A percentile compares a stretch with the other conserved stretches of the same genome.
Evolutionary conservation across 2,797 vertebrate species (phyloP).

Genomic region (Argya squamiceps): DNA sequence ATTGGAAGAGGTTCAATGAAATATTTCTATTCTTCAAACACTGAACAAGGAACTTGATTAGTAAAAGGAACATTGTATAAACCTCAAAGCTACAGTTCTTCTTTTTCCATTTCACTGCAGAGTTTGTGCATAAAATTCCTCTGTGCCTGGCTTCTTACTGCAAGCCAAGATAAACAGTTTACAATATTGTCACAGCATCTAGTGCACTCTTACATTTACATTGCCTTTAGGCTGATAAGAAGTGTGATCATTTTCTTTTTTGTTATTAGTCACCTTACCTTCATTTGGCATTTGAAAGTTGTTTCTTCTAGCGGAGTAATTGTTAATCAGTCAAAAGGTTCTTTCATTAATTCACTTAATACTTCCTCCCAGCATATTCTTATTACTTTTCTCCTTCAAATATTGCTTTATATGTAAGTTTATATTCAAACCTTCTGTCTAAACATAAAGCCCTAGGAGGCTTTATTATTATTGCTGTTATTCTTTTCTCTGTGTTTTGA

Average conservation of each 20-base stretch:
- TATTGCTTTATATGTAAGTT: constrained; percentile 4
- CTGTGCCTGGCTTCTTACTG: not conserved
- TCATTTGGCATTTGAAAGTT: not conserved
- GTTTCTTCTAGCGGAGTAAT: constrained; percentile 4
- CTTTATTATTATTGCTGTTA: not conserved
- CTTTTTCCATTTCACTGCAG: not conserved
- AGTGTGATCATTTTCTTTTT: not conserved
- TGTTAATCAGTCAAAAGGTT: constrained; percentile 13
- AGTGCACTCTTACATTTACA: not conserved
- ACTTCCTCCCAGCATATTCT: not conserved
- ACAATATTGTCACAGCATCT: not conserved
- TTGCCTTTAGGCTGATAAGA: not conserved
- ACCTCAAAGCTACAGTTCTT: not conserved
- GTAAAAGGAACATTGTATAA: not conserved
- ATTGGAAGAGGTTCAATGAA: not conserved
- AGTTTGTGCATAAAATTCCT: not conserved
- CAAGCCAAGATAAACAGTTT: constrained; percentile 15
- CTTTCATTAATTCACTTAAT: not conserved
- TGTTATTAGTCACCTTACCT: constrained; percentile 10
- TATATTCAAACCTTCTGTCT: not conserved
- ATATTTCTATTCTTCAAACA: not conserved
- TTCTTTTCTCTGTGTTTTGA: not conserved
- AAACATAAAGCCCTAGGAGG: not conserved
- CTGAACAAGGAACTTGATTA: not conserved
- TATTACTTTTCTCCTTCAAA: constrained; percentile 8